These are phyloP conservation scores for Limanda limanda DNA, from an alignment of 2,113 vertebrate genomes.

Conservation along the genomic window DNA sequence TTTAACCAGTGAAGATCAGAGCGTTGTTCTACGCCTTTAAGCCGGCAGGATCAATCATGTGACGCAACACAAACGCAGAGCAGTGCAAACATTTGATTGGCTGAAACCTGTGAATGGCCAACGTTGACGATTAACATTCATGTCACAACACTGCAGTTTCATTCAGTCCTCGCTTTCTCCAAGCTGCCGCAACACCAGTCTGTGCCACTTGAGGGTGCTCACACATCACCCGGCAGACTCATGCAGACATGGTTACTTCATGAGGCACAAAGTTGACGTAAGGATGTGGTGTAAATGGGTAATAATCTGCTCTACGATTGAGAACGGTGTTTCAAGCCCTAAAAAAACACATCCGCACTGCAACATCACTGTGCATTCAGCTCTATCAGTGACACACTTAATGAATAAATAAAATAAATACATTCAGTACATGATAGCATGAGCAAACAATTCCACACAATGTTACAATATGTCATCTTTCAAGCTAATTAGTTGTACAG, in stretches of 20 bases:
- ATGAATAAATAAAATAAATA: slow-evolving; percentile 64
- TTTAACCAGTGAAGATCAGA: slow-evolving; percentile 18
- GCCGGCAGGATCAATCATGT: slow-evolving; percentile 35
- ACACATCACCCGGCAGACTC: background rate
- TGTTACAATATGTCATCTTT: slow-evolving; percentile 39
- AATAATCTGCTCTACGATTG: slow-evolving; percentile 10
- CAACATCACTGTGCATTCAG: background rate
- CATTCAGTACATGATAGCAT: slow-evolving; percentile 63
- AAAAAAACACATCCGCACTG: slow-evolving; percentile 9
- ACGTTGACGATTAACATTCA: slow-evolving; percentile 67
- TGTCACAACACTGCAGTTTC: slow-evolving; percentile 72
- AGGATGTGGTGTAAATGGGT: slow-evolving; percentile 16
- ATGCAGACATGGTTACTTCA: background rate
- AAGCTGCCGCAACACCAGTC: slow-evolving; percentile 3
- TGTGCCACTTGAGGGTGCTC: slow-evolving; percentile 56
- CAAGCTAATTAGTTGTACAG: slow-evolving; percentile 37
- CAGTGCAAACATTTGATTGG: slow-evolving; percentile 63
- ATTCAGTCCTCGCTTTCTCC: slow-evolving; percentile 53
- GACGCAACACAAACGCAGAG: slow-evolving; percentile 32
- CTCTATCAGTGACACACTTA: slow-evolving; percentile 34
- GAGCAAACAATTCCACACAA: slow-evolving; percentile 27
- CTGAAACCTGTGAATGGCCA: slow-evolving; percentile 69
- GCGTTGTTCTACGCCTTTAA: slow-evolving; percentile 52
- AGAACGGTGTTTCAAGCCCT: background rate
- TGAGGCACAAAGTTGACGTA: slow-evolving; percentile 67